Evolutionary conservation across 2,797 vertebrate species (phyloP), one percentile per base, ranked within the genome.

Genomic region (Sciurus vulgaris): DNA sequence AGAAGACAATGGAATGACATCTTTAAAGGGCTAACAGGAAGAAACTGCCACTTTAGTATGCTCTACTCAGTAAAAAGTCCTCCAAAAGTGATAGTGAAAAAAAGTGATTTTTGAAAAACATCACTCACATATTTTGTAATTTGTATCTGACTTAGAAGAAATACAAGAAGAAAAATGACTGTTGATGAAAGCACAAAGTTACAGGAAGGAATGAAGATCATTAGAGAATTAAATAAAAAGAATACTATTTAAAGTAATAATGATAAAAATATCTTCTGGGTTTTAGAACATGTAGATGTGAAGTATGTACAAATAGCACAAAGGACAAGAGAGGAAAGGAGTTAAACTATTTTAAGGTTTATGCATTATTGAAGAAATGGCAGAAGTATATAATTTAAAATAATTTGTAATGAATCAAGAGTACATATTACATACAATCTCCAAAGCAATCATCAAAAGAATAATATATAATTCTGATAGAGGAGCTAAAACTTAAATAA

Each of bases 151-250:
- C 65, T 49, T 73, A 38, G 78, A 56, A 79, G 12, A 90, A 94
- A n/a, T 85, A 79, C 4, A 93, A 56, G n/a, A 84, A 73, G 30
- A 20, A 91, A 84, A 94, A 84, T 63, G 5, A 87, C 49, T 33
- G 41, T 83, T 18, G 6, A 38, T 87, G 49, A 87, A 41, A 84
- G 20, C 38, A 94, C 6, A 61, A 51, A 90, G 49, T 85, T 92
- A 85, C 51, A 96, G 47, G 47, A 77, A 86, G 61, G 33, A 81
- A 59, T 86, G 17, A 92, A 79, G 10, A 41, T 41, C 35, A 54
- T 33, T 4, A 44, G 28, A 59, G 65, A 63, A 35, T 59, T 83
- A 72, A 82, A 76, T 74, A 49, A 69, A 59, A 51, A 67, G 17
- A 92, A 72, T 87, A n/a, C 28, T 73, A 30, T 54, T 89, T 67